phyloP scores from a whole-genome alignment of 2,888 invertebrate species.

The Psococerastis gibbosa region DNA sequence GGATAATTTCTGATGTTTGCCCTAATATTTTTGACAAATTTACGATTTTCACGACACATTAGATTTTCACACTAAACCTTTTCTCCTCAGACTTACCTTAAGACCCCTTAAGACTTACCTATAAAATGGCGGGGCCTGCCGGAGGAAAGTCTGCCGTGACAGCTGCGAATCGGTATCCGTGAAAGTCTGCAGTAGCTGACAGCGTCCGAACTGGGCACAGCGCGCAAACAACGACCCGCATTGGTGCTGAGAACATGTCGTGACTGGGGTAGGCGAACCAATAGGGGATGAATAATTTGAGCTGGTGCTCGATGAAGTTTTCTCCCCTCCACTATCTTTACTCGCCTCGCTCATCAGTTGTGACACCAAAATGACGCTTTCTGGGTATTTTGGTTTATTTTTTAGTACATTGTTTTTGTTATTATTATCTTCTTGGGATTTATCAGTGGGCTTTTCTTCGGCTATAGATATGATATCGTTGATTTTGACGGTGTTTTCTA shows the following conservation, averaged over 20 bases:
- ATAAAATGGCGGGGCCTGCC: neutral
- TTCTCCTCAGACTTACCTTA: too few relatives aligned
- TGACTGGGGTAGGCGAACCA: neutral
- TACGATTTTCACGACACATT: too few relatives aligned
- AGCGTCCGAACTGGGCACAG: conserved; percentile 3
- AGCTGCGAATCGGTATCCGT: conserved; percentile 2
- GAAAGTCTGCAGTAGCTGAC: conserved; percentile 8
- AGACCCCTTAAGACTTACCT: neutral
- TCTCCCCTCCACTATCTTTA: neutral
- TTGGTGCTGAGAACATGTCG: conserved; percentile 1
- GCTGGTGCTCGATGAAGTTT: neutral
- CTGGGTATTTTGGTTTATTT: neutral
- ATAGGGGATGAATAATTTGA: conserved; percentile 2
- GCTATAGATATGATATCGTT: too few relatives aligned
- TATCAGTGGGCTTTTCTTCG: too few relatives aligned
- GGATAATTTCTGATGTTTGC: too few relatives aligned
- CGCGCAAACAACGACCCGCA: conserved; percentile 4
- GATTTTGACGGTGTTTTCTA: too few relatives aligned
- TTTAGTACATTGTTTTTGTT: too few relatives aligned
- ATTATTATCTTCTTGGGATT: too few relatives aligned
- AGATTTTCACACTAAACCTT: too few relatives aligned
- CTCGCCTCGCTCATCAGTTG: neutral
- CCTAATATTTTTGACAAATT: too few relatives aligned
- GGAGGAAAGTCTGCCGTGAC: conserved; percentile 5
- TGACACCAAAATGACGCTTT: neutral